Evolutionary conservation across 1,140 invertebrate genomes (phyloP), one percentile per base, ranked within the genome.

Genomic region (Adelges cooleyi): DNA sequence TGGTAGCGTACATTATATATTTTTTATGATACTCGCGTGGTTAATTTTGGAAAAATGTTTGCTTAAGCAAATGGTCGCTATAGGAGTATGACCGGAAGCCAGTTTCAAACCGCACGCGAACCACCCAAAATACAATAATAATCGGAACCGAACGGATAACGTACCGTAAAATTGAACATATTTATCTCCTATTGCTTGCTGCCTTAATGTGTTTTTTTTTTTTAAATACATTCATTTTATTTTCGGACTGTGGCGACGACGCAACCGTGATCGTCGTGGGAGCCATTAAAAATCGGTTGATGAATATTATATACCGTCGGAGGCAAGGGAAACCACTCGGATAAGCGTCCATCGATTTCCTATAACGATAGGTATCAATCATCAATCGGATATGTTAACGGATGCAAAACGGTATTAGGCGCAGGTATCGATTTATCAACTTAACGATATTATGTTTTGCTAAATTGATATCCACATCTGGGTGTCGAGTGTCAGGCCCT

Each of bases 151-250:
- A 40, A 29, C 20, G 54, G 23, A 59, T 59, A 59, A 59, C 25
- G 54, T 46, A 46, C 54, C 54, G 22, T 59, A 59, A 59, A 59
- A 59, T 59, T 46, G 54, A 59, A 59, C 40, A 40, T 44, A 44
- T 6, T 38, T 44, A 11, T 44, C 40, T 44, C 40, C 15, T 11
- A 11, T 4, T 4, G 10, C 5, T 15, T 5, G 38, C 36, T 33
- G 18, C 22, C n/a, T 13, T 13, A n/a, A 33, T 33, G 11, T 33
- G 11, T 13, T 48, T 18, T 20, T 48, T 18, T 48, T 18, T 48
- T 18, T 5, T 3, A 13, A 15, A n/a, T 25, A 33, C 27, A 17
- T 4, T 17, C 33, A 13, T 33, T 17, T 29, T 1, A 13, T 11
- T 54, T 23, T 40, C 15, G 20, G 33, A 22, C 20, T 20, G 5